Evolutionary conservation across 1,140 invertebrate genomes (phyloP), one percentile per base, ranked within the genome.

Genomic region (Drepana arcuata): DNA sequence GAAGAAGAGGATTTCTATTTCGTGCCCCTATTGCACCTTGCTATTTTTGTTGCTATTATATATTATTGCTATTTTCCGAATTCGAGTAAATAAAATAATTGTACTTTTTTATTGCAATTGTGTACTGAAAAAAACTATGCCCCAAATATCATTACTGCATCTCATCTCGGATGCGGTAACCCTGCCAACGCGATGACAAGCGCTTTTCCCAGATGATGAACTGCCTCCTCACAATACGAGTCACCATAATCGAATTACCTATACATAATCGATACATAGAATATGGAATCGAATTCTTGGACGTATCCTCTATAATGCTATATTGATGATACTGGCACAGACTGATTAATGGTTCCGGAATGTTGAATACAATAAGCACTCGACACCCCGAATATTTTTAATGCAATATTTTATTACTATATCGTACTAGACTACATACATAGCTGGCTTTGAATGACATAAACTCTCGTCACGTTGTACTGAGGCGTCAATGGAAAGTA

Each of bases 311-410:
- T 59, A 70, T 71, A 77, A 80, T 80, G 63, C 55, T 80, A 73
- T 80, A 80, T 80, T 80, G 75, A 80, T 80, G 75, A 71, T 75
- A 69, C 70, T 62, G 37, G 63, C 57, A 69, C 67, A 80, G 75
- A 77, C 75, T 77, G 75, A 80, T 80, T 77, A 80, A 80, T 80
- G 75, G 61, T 68, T 48, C 43, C 53, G 45, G 61, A 53, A 58
- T 67, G 51, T 65, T 62, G 52, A 58, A 62, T 64, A 77, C 72
- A 80, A 80, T 80, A 45, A 61, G 55, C 42, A 53, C 54, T 42
- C 50, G 32, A 16, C 46, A 55, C 63, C 48, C 41, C 58, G 50
- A 36, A 23, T 36, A 23, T 54, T 61, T 53, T 43, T n/a, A n/a
- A n/a, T n/a, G n/a, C n/a, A n/a, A n/a, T n/a, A n/a, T n/a, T n/a